Evolutionary conservation across 2,113 vertebrate genomes (phyloP), one percentile per base, ranked within the genome.

Genomic region (Cepphus grylle): DNA sequence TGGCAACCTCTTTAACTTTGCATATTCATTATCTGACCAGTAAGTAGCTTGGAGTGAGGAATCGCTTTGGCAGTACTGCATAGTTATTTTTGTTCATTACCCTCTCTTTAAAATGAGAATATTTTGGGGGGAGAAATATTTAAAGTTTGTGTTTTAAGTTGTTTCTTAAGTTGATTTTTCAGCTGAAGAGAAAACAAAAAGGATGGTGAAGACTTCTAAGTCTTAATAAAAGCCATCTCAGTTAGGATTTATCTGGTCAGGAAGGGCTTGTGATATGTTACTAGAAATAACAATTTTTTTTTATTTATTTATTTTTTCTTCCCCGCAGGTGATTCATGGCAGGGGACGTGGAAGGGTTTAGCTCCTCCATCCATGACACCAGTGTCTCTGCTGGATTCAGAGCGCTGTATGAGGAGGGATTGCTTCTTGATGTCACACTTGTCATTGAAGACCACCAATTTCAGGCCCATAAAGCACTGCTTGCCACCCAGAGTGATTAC

Each of bases 401-500:
- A 98, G 99, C 99, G 97, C 98, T 99, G 96, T 99, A 99, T 92
- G 99, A 99, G 98, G 99, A 99, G 98, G 99, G 99, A 90, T 98
- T 99, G 96, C 98, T 99, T 98, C 98, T 99, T 95, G 99, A 99
- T 89, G 99, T 99, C 97, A 99, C 99, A 49, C 98, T 99, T 97
- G 97, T 99, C 97, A 99, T 99, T 96, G 99, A 99, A 97, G 99
- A 99, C 97, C 99, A 99, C 97, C 99, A 99, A 94, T 99, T 99
- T 98, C 99, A 99, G 98, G 99, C 99, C 82, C 99, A 99, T 98
- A 99, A 99, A 98, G 99, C 99, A 38, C 98, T 99, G 63, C 98
- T 99, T 98, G 99, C 99, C 96, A 99, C 99, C 22, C 99, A 99
- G 98, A 99, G 99, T 95, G 99, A 99, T 98, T 99, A 99, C 98